Evolutionary conservation across 2,113 vertebrate genomes (phyloP).

Genomic region (Eidolon helvum): DNA sequence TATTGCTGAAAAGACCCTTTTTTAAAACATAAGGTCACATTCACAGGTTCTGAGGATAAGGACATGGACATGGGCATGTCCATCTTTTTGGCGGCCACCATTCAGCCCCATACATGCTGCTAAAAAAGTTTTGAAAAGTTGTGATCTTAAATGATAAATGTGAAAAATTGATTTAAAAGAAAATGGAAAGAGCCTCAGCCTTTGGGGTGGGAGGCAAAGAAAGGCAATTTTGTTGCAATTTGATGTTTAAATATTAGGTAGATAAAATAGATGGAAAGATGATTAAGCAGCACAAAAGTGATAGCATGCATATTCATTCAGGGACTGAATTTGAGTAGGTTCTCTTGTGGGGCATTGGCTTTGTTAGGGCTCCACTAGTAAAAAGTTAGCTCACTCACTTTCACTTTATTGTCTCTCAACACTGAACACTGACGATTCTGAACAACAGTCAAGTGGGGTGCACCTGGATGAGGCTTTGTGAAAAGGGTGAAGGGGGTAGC

Average conservation of each 20-base stretch:
- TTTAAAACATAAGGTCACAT: background rate
- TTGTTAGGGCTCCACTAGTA: background rate
- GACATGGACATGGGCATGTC: background rate
- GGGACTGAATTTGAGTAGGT: background rate
- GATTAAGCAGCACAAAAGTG: background rate
- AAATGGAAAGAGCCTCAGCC: background rate
- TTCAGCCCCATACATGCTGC: background rate
- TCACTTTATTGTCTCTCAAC: too few relatives aligned
- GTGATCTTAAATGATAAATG: background rate
- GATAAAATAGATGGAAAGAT: background rate
- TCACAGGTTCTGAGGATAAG: background rate
- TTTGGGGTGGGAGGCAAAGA: background rate
- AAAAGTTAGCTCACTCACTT: background rate
- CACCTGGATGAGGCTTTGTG: background rate
- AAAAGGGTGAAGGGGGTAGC: background rate
- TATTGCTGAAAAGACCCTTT: background rate
- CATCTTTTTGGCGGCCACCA: background rate
- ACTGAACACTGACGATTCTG: background rate
- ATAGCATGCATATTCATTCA: background rate
- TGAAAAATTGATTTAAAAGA: background rate
- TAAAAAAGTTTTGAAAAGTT: background rate
- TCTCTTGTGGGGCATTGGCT: background rate
- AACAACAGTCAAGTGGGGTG: background rate
- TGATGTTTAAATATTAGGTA: background rate
- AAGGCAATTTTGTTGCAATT: background rate